These are phyloP conservation scores for Drosophila paramelanica DNA, from an alignment of 2,888 invertebrate species.

Conservation along the genomic window DNA sequence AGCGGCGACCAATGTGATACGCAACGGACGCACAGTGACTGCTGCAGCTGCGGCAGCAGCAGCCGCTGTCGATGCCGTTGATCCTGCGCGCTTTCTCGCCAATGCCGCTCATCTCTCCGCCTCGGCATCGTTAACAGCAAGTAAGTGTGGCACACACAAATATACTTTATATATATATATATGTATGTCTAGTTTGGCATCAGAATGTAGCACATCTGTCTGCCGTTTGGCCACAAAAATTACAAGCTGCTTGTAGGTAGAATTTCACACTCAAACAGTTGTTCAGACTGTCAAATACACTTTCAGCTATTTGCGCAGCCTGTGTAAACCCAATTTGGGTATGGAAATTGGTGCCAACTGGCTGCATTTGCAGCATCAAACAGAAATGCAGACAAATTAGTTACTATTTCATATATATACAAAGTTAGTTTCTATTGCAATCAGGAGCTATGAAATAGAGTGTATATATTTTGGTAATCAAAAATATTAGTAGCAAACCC, in stretches of 20 bases:
- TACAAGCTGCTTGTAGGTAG: constrained; percentile 39
- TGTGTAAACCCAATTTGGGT: constrained; percentile 64
- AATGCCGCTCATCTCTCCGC: constrained; percentile 87
- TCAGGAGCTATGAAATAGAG: too few species aligned
- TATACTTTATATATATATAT: background rate
- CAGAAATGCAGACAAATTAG: background rate
- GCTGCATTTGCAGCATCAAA: constrained; percentile 3
- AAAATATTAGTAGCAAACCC: background rate
- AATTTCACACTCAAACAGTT: constrained; percentile 55
- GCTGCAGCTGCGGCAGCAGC: constrained; percentile 67
- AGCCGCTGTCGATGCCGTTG: constrained; percentile 48
- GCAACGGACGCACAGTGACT: constrained; percentile 74
- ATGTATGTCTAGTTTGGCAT: constrained; percentile 7
- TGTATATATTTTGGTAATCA: background rate
- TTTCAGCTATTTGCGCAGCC: constrained; percentile 71
- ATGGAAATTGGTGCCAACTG: constrained; percentile 43
- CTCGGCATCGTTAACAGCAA: constrained; percentile 89
- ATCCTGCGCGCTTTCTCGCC: constrained; percentile 59
- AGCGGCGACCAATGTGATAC: constrained; percentile 80
- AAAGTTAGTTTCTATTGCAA: background rate
- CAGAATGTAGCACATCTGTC: constrained; percentile 19
- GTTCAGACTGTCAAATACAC: constrained; percentile 8
- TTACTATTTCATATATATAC: background rate
- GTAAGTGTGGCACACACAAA: constrained; percentile 86
- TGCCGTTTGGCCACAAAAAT: constrained; percentile 44